These are phyloP conservation scores for Manacus vitellinus DNA, from an alignment of 2,113 vertebrate species.

Conservation along the genomic window DNA sequence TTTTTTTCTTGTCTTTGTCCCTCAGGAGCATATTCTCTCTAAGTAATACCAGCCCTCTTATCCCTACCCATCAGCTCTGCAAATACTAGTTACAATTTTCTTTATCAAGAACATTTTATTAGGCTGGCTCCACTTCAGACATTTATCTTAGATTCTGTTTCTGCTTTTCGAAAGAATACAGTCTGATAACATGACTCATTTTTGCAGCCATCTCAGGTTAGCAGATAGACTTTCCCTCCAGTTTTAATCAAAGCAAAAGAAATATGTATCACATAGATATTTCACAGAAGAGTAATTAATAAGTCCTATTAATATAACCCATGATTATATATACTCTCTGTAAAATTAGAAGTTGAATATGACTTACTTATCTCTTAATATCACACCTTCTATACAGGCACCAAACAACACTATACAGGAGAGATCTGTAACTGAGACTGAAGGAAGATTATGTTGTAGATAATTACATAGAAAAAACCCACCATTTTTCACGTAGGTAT, in stretches of 20 bases:
- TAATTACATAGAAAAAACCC: neutral
- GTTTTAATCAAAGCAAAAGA: neutral
- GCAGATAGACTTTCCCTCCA: neutral
- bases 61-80: neutral
- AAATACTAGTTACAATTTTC: neutral
- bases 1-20: neutral
- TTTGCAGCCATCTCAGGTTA: neutral
- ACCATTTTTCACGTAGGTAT: neutral
- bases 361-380: conserved; percentile 93
- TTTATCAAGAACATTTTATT: neutral
- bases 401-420: conserved; percentile 91
- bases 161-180: neutral
- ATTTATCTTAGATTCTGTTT: neutral
- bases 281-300: neutral
- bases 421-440: conserved; percentile 77
- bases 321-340: neutral
- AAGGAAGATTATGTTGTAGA: conserved; percentile 50
- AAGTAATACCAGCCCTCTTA: neutral
- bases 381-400: conserved; percentile 92
- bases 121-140: neutral
- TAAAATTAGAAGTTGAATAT: neutral
- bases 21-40: neutral
- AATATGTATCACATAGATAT: neutral
- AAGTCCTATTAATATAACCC: neutral
- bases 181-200: neutral